Base-by-base conservation (phyloP, 2,888 invertebrate genomes). In the Ochropleura leucogaster region DNA sequence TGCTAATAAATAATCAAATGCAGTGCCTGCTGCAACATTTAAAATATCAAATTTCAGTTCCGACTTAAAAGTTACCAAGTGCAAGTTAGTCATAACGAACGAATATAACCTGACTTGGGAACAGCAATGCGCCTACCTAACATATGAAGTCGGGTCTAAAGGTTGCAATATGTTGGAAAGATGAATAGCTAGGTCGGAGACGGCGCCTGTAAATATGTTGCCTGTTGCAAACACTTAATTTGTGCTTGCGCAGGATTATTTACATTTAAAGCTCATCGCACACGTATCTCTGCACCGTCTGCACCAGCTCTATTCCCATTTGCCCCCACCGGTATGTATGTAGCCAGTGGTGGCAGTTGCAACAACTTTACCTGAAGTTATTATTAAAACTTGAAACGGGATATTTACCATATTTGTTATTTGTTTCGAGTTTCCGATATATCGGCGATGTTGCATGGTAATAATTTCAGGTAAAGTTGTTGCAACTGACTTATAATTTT, bases 111-210 rank as follows among this genome's bases (percentile, higher is more conserved):
- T n/a, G 20, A 51, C 14, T 59, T 59, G 20, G 20, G 8, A 42
- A 42, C 42, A 47, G 53, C 53, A 74, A 51, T 53, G 3, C 47
- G n/a, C 6, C 60, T 62, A 12, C 12, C 44, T 62, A 77, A 70
- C 16, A n/a, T 82, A 73, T 73, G 55, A 59, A 16, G n/a, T 42
- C 8, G 49, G 62, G 70, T 57, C 42, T 74, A 72, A 69, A 82
- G 82, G 80, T 84, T 69, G 84, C 80, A 59, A 40, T 82, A 74
- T 60, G 68, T 84, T 80, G 30, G 20, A 3, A 51, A 83, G 77
- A 82, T 74, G 40, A 72, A 84, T 74, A 69, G 71, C 46, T 63
- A 55, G 74, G 74, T 80, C 71, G 46, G 20, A 46, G 51, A 53
- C 46, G 57, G 71, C 30, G 83, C 70, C 65, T 68, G 68, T 68